These are phyloP conservation scores for Lissocephala sabroskyi DNA, from an alignment of 2,888 invertebrate species.

Conservation along the genomic window DNA sequence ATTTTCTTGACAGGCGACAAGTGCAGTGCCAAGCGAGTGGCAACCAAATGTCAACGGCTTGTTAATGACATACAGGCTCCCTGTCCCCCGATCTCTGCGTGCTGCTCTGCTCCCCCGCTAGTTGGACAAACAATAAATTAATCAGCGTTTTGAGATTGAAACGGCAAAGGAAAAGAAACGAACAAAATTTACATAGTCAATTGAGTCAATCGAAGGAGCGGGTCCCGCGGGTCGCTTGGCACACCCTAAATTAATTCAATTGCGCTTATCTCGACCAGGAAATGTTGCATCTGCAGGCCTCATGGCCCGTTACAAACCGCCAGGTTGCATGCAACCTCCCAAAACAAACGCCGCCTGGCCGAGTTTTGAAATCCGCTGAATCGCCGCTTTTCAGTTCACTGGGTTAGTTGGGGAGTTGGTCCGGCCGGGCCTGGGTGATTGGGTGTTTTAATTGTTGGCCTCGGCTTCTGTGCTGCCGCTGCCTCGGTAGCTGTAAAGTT, in stretches of 20 bases:
- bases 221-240: conserved; percentile 1
- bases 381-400: conserved; percentile 34
- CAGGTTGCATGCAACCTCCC: conserved; percentile 24
- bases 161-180: neutral
- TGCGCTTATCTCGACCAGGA: conserved; percentile 64
- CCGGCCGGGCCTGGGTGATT: no score
- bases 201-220: neutral
- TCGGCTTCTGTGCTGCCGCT: neutral
- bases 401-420: conserved; percentile 33
- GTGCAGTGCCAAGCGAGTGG: no score
- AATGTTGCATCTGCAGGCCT: conserved; percentile 35
- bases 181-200: neutral
- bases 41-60: conserved; percentile 2
- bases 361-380: no score
- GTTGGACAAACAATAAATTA: conserved; percentile 12
- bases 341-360: no score
- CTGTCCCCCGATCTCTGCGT: neutral
- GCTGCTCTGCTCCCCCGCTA: neutral
- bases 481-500: neutral
- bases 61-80: neutral
- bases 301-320: conserved; percentile 10
- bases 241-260: conserved; percentile 34
- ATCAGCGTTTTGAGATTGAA: conserved; percentile 9
- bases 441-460: no score
- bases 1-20: neutral